Percentiles rank a stretch among this genome's conserved stretches.
phyloP scores from a whole-genome alignment of 2,113 vertebrate genomes.

The Austrofundulus limnaeus region DNA sequence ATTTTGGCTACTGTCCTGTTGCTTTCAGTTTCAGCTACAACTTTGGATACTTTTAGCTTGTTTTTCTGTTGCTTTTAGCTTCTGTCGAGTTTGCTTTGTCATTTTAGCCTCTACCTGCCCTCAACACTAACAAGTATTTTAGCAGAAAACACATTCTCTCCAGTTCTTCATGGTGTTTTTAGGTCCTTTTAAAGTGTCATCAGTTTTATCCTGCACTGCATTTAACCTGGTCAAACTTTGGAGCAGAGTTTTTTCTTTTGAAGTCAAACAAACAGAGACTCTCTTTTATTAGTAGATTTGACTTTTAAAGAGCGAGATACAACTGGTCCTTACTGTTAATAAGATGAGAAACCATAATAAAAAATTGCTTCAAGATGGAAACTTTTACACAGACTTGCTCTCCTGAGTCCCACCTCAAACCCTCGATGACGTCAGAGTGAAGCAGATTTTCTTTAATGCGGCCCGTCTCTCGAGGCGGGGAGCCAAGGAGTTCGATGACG shows the following conservation, averaged over 20 bases:
- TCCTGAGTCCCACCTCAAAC: slow-evolving; percentile 82
- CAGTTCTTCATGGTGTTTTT: neutral
- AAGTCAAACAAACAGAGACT: slow-evolving; percentile 9
- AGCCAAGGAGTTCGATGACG: slow-evolving; percentile 88
- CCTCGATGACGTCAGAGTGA: slow-evolving; percentile 83
- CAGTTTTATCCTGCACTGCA: slow-evolving; percentile 1
- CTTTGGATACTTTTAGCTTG: too few species aligned
- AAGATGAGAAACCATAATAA: neutral
- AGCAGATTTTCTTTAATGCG: slow-evolving; percentile 86
- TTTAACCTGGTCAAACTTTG: slow-evolving; percentile 19
- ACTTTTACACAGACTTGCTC: too few species aligned
- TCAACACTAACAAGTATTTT: too few species aligned
- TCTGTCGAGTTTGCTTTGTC: neutral
- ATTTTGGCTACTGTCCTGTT: neutral
- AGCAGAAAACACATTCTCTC: too few species aligned
- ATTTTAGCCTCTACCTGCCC: too few species aligned
- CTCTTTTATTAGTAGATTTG: slow-evolving; percentile 27
- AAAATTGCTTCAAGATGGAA: too few species aligned
- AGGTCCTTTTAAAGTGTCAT: neutral
- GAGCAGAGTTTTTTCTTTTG: slow-evolving; percentile 17
- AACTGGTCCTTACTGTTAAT: slow-evolving; percentile 8
- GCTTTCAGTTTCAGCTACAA: neutral
- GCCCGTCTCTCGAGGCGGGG: slow-evolving; percentile 85
- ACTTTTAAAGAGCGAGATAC: slow-evolving; percentile 23
- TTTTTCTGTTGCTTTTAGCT: too few species aligned